Base-by-base conservation (phyloP, 2,797 vertebrate genomes). In the Mycteria americana region DNA sequence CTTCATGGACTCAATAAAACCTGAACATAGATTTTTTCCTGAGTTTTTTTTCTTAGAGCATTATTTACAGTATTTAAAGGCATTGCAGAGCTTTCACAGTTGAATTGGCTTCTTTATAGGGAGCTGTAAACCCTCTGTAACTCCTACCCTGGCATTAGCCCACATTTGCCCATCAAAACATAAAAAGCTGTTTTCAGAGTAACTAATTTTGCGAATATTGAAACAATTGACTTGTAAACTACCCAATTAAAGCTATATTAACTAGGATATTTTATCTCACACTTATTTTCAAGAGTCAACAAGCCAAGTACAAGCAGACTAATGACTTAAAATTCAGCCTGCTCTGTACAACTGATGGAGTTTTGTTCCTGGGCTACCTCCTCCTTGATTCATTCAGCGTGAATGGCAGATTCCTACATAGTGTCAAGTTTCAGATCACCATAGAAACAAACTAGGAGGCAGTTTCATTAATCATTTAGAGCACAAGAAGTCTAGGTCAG, bases 381-480 rank as follows among this genome's bases (percentile, higher is more conserved):
- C 95, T 97, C 95, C 95, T 95, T 37, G 28, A 96, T 98, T 97
- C 94, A 97, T 98, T 98, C 98, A 94, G 98, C 35, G 64, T 98
- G 98, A 98, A 98, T 98, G 98, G 99, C 98, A 98, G 99, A 99
- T 99, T 99, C 99, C 99, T 99, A 98, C 98, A 98, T 98, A 97
- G 98, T 99, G 99, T 99, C 98, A 16, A 98, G 98, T 99, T 99
- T 99, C 99, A 95, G 93, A 98, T 99, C 99, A 98, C 99, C 99
- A 99, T 99, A 98, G 99, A 99, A 98, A 99, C 99, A 97, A 99
- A 99, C 98, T 98, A 98, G 98, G 98, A 99, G 99, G 99, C 99
- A 99, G 99, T 99, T 99, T 99, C 99, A 99, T 99, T 99, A 99
- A 99, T 99, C 99, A 99, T 99, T 99, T 99, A 99, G 99, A 99